Percentiles rank a stretch among this genome's conserved stretches.
These are phyloP conservation scores for Telmatherina bonti DNA, from an alignment of 2,797 vertebrate species.

Conservation along the genomic window DNA sequence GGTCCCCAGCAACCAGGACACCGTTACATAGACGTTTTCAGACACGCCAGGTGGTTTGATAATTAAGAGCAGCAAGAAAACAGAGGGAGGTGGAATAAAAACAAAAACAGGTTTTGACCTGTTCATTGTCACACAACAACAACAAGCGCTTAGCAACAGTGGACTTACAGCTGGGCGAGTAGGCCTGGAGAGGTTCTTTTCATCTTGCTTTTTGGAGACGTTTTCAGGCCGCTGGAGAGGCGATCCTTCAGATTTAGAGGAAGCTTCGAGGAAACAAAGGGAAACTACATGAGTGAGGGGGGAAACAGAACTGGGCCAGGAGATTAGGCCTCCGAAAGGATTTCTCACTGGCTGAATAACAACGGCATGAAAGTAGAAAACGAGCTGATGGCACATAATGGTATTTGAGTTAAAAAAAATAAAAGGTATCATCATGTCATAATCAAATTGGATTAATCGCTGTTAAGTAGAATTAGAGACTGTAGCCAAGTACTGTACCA, in stretches of 20 bases:
- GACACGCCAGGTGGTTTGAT: slow-evolving; percentile 48
- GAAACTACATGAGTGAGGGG: slow-evolving; percentile 23
- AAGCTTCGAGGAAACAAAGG: slow-evolving; percentile 74
- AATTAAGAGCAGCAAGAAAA: slow-evolving; percentile 48
- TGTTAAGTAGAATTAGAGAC: slow-evolving; percentile 13
- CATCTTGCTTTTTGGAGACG: slow-evolving; percentile 85
- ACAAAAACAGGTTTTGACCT: slow-evolving; percentile 30
- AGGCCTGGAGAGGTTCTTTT: slow-evolving; percentile 87
- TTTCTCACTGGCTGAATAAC: neutral
- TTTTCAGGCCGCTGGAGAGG: slow-evolving; percentile 87
- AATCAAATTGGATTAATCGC: neutral
- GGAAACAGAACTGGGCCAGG: slow-evolving; percentile 1
- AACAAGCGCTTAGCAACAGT: slow-evolving; percentile 1
- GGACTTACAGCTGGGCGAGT: slow-evolving; percentile 90
- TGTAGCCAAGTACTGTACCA: slow-evolving; percentile 54
- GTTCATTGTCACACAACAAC: slow-evolving; percentile 24
- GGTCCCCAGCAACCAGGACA: slow-evolving; percentile 59
- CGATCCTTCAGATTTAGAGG: slow-evolving; percentile 89
- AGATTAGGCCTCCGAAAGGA: slow-evolving; percentile 3
- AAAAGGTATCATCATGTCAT: neutral
- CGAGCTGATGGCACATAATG: neutral
- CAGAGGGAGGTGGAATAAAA: slow-evolving; percentile 19
- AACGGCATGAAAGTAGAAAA: neutral
- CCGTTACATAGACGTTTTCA: slow-evolving; percentile 60
- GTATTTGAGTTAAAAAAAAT: neutral